phyloP scores from a whole-genome alignment of 1,140 invertebrate genomes.

The Dreissena rostriformis region DNA sequence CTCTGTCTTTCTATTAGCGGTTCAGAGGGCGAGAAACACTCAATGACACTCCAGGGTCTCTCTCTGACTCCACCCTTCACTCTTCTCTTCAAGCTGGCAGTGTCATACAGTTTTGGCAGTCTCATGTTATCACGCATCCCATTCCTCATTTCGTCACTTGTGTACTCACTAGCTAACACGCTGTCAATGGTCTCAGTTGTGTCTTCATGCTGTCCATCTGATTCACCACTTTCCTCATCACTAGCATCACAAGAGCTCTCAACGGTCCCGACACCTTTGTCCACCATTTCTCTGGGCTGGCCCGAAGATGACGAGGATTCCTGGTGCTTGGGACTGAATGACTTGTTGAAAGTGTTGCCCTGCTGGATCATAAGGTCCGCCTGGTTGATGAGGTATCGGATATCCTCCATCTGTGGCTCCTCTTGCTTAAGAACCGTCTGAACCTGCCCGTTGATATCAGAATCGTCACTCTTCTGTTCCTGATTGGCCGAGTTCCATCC shows the following conservation, averaged over 20 bases:
- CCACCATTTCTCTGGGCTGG: conserved; percentile 34
- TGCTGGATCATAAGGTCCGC: conserved; percentile 67
- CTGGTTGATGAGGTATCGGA: conserved; percentile 68
- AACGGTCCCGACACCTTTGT: conserved; percentile 58
- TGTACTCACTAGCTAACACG: conserved; percentile 64
- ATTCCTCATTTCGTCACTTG: conserved; percentile 58
- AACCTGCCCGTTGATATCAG: conserved; percentile 48
- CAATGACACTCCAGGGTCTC: conserved; percentile 92
- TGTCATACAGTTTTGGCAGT: conserved; percentile 58
- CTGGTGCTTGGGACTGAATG: conserved; percentile 41
- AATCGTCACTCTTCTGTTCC: conserved; percentile 38
- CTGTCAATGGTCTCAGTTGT: conserved; percentile 67
- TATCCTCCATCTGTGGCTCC: conserved; percentile 61
- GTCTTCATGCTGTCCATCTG: conserved; percentile 62
- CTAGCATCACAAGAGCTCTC: conserved; percentile 90
- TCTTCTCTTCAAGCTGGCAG: conserved; percentile 59
- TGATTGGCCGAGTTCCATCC: conserved; percentile 31
- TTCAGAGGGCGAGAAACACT: conserved; percentile 91
- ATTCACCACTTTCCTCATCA: conserved; percentile 88
- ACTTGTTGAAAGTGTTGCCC: conserved; percentile 50
- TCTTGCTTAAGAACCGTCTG: conserved; percentile 47
- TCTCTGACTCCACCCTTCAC: conserved; percentile 73
- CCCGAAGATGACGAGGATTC: conserved; percentile 29
- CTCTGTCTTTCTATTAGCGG: conserved; percentile 85
- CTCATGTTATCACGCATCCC: conserved; percentile 26